Evolutionary conservation across 1,140 invertebrate species (phyloP).

Genomic region (Aphis craccivora): DNA sequence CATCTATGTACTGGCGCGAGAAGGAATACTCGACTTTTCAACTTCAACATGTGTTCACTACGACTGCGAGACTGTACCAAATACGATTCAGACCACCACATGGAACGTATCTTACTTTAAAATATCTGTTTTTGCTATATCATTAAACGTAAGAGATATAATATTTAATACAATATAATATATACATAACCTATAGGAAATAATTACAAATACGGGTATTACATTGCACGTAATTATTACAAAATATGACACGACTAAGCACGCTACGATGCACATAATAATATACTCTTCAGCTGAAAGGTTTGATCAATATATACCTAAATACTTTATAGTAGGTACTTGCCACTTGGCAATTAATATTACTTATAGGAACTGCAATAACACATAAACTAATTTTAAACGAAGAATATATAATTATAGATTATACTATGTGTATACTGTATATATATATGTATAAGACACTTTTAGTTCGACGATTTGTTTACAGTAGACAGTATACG

Average conservation of each 20-base stretch:
- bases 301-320: constrained; percentile 17
- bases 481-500: neutral
- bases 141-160: neutral
- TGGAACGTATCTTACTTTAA: too few species aligned
- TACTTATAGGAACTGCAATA: neutral
- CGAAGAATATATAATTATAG: neutral
- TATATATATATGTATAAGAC: neutral
- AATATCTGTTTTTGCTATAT: neutral
- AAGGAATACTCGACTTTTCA: constrained; percentile 1
- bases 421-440: neutral
- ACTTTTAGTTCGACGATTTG: neutral
- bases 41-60: neutral
- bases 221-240: constrained; percentile 7
- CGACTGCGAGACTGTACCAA: neutral
- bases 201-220: neutral
- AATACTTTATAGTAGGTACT: neutral
- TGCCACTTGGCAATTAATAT: neutral
- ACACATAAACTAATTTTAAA: neutral
- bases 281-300: neutral
- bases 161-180: neutral
- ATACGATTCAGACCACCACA: neutral
- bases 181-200: neutral
- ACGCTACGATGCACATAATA: neutral
- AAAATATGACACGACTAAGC: neutral
- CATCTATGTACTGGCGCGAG: neutral